Evolutionary conservation across 1,140 invertebrate genomes (phyloP).

Genomic region (Lasaia peninsularis): DNA sequence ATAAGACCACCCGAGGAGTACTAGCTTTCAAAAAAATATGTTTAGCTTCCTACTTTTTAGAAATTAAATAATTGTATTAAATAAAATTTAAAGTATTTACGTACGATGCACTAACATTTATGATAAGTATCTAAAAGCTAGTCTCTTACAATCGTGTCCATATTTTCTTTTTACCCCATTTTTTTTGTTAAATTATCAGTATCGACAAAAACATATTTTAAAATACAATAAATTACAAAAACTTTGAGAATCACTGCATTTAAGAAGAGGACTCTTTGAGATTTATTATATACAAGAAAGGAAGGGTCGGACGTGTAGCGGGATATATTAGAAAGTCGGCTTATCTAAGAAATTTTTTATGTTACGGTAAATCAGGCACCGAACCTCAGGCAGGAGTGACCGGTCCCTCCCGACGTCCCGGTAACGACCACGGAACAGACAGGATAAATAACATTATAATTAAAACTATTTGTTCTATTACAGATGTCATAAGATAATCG

Average conservation of each 20-base stretch:
- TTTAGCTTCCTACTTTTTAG: too few relatives aligned
- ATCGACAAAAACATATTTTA: not conserved
- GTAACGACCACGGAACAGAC: not conserved
- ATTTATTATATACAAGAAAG: conserved; percentile 73
- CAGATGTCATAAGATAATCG: too few relatives aligned
- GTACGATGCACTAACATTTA: too few relatives aligned
- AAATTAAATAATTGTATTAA: too few relatives aligned
- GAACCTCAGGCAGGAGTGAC: conserved; percentile 28
- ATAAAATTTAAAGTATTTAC: too few relatives aligned
- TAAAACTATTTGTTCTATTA: not conserved
- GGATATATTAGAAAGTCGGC: conserved; percentile 71
- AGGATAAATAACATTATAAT: conserved; percentile 11
- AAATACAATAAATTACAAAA: conserved; percentile 19
- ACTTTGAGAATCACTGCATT: conserved; percentile 46
- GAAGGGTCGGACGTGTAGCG: conserved; percentile 45
- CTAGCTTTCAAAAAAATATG: too few relatives aligned
- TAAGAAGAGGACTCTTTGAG: conserved; percentile 62
- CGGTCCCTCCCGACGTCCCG: conserved; percentile 20
- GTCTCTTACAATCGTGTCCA: too few relatives aligned
- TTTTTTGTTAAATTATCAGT: too few relatives aligned
- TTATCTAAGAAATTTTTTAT: conserved; percentile 71
- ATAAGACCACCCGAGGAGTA: too few relatives aligned
- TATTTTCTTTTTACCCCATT: too few relatives aligned
- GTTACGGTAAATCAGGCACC: conserved; percentile 61
- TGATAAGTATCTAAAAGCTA: too few relatives aligned